Conservation (phyloP, 2,888 invertebrate genomes). For the Lycia hirtaria region DNA sequence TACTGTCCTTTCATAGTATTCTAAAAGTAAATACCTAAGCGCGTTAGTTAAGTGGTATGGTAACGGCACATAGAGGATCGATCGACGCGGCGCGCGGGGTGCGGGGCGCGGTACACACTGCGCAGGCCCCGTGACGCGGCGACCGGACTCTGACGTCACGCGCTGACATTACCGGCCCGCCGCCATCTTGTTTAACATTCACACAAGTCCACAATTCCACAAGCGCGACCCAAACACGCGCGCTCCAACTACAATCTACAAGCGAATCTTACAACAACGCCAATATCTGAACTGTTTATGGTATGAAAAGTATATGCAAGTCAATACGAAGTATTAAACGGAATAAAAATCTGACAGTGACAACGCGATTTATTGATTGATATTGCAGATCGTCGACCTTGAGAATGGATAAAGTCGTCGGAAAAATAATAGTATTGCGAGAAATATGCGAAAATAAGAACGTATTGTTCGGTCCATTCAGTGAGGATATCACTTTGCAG, state of each 20-base stretch:
- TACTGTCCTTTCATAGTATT: not conserved
- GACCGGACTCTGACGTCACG: slow-evolving; percentile 45
- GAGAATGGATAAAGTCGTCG: slow-evolving; percentile 33
- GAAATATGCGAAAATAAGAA: slow-evolving; percentile 35
- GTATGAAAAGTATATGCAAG: slow-evolving; percentile 8
- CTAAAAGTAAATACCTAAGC: slow-evolving; percentile 36
- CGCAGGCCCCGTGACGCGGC: slow-evolving; percentile 58
- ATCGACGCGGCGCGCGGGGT: slow-evolving; percentile 49
- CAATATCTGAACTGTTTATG: slow-evolving; percentile 7
- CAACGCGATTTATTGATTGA: slow-evolving; percentile 1
- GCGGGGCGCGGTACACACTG: slow-evolving; percentile 40
- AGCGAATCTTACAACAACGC: slow-evolving; percentile 14
- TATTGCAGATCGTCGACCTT: slow-evolving; percentile 12
- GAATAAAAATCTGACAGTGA: not conserved
- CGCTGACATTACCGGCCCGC: slow-evolving; percentile 7
- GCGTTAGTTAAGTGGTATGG: slow-evolving; percentile 9
- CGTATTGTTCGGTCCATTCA: slow-evolving; percentile 32
- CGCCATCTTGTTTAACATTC: slow-evolving; percentile 33
- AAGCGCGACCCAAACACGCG: slow-evolving; percentile 23
- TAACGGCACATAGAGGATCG: slow-evolving; percentile 29
- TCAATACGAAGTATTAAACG: slow-evolving; percentile 2
- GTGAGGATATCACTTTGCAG: slow-evolving; percentile 18
- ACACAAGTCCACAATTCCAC: slow-evolving; percentile 30
- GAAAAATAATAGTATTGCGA: slow-evolving; percentile 33
- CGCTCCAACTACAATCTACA: slow-evolving; percentile 6